phyloP scores from a whole-genome alignment of 2,797 vertebrate genomes.

The Schizopygopsis pylzovi region DNA sequence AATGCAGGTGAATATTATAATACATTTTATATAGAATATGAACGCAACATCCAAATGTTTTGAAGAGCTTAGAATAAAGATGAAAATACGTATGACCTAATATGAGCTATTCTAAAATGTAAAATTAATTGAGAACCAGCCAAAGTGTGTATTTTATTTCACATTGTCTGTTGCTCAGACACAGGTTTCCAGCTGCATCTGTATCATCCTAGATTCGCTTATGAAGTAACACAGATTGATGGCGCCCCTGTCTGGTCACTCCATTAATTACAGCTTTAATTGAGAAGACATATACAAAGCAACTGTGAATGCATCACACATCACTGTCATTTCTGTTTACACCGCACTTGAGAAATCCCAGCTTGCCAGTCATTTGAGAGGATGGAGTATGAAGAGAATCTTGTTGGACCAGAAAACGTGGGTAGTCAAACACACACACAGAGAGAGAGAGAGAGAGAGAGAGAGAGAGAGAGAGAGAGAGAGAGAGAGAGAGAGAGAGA shows the following conservation, averaged over 20 bases:
- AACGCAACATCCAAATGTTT: not conserved
- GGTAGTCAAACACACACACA: not conserved
- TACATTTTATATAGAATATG: not conserved
- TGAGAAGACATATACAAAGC: not conserved
- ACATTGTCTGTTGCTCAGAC: not conserved
- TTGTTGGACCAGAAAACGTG: not conserved
- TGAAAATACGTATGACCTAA: not conserved
- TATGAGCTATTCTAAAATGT: not conserved
- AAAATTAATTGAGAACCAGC: not conserved
- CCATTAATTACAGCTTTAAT: not conserved
- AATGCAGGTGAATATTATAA: not conserved
- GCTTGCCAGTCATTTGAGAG: not conserved
- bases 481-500: too few species aligned
- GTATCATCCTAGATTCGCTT: too few species aligned
- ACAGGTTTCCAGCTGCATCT: not conserved
- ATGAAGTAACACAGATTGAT: not conserved
- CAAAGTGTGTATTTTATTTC: not conserved
- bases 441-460: too few species aligned
- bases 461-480: too few species aligned
- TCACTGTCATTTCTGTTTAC: constrained; percentile 4
- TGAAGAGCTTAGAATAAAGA: not conserved
- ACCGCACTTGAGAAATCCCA: not conserved
- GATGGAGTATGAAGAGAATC: not conserved
- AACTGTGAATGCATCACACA: not conserved
- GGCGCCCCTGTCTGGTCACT: constrained; percentile 6